Evolutionary conservation across 2,797 vertebrate genomes (phyloP).

Genomic region (Scolopax rusticola): DNA sequence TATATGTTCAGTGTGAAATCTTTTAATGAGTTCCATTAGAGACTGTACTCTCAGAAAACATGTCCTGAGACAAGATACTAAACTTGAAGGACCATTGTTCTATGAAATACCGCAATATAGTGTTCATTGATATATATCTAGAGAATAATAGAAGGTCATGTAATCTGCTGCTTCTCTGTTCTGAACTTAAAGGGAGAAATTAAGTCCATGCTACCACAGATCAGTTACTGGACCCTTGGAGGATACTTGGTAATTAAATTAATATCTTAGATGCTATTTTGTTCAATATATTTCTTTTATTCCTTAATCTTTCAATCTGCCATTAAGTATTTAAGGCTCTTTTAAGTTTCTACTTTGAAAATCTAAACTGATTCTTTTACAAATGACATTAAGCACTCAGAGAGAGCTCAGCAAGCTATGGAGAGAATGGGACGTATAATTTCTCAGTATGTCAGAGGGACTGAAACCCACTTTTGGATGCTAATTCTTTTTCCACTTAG

Average conservation of each 20-base stretch:
- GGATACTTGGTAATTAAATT: constrained; percentile 60
- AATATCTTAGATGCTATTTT: constrained; percentile 43
- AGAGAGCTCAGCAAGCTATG: neutral
- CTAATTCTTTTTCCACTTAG: constrained; percentile 6
- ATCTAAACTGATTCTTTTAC: neutral
- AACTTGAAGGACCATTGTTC: constrained; percentile 41
- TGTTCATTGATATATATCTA: constrained; percentile 25
- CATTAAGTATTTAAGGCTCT: constrained; percentile 59
- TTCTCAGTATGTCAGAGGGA: neutral
- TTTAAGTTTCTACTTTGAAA: constrained; percentile 53
- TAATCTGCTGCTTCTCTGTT: constrained; percentile 24
- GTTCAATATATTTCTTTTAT: constrained; percentile 42
- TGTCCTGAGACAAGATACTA: constrained; percentile 15
- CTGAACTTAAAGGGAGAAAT: constrained; percentile 23
- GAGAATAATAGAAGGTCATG: constrained; percentile 20
- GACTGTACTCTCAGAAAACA: constrained; percentile 5
- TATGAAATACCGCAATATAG: neutral
- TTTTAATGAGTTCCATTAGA: constrained; percentile 3
- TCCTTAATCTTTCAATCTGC: constrained; percentile 53
- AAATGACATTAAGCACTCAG: neutral
- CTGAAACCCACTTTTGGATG: neutral
- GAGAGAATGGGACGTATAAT: neutral
- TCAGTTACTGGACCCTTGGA: constrained; percentile 22
- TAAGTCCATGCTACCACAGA: constrained; percentile 9
- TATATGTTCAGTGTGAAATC: constrained; percentile 14